A percentile compares a stretch with the other conserved stretches of the same genome.
These are phyloP conservation scores for Drosophila phalerata DNA, from an alignment of 2,888 invertebrate species.

Conservation along the genomic window DNA sequence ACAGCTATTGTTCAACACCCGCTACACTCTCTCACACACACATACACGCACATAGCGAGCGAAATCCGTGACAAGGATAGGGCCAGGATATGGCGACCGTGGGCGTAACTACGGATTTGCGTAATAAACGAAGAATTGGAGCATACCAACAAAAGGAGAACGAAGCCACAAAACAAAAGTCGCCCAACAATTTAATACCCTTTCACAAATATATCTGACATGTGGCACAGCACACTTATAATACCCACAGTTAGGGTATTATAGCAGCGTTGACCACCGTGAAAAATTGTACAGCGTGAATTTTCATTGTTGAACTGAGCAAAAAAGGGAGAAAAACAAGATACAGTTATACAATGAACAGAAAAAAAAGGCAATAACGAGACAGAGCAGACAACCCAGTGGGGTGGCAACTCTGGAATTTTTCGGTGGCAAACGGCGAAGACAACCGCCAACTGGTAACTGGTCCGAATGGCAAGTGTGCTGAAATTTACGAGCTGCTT, in stretches of 20 bases:
- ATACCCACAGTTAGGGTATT: slow-evolving; percentile 5
- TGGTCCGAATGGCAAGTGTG: slow-evolving; percentile 50
- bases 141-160: slow-evolving; percentile 24
- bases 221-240: no score
- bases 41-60: neutral
- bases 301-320: slow-evolving; percentile 57
- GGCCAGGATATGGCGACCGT: slow-evolving; percentile 26
- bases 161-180: neutral
- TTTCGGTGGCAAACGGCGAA: slow-evolving; percentile 44
- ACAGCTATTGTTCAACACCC: slow-evolving; percentile 73
- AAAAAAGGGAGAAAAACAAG: slow-evolving; percentile 31
- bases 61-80: slow-evolving; percentile 21
- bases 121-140: slow-evolving; percentile 67
- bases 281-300: slow-evolving; percentile 50
- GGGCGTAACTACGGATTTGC: slow-evolving; percentile 68
- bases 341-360: slow-evolving; percentile 43
- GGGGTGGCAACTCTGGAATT: slow-evolving; percentile 50
- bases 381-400: slow-evolving; percentile 16
- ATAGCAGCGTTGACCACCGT: slow-evolving; percentile 31
- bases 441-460: slow-evolving; percentile 46
- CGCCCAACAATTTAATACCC: slow-evolving; percentile 21
- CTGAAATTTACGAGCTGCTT: slow-evolving; percentile 76
- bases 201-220: neutral
- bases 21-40: slow-evolving; percentile 16
- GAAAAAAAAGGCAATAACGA: slow-evolving; percentile 5